Evolutionary conservation across 1,140 invertebrate genomes (phyloP).

Genomic region (Mizuhopecten yessoensis): DNA sequence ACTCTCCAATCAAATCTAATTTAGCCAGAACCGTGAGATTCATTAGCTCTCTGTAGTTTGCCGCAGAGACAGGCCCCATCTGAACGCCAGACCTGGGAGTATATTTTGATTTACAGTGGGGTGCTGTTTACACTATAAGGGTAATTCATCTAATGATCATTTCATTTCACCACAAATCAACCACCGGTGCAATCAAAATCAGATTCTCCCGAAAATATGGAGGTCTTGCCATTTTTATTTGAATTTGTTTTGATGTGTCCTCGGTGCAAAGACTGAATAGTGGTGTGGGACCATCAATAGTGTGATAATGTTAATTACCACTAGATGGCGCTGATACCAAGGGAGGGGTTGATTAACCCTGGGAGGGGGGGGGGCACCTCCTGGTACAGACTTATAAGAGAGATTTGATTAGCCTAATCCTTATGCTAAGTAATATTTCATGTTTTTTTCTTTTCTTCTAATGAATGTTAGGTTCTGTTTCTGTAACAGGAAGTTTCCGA

Average conservation of each 20-base stretch:
- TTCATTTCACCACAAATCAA: slow-evolving; percentile 9
- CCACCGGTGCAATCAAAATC: slow-evolving; percentile 17
- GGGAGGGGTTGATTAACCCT: background rate
- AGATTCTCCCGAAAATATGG: background rate
- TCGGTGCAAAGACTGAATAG: background rate
- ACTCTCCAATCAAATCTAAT: background rate
- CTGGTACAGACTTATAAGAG: background rate
- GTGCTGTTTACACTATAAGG: background rate
- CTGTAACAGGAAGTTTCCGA: background rate
- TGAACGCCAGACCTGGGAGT: background rate
- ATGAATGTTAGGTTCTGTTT: background rate
- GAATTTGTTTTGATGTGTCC: background rate
- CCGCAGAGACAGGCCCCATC: background rate
- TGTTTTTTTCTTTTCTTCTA: background rate
- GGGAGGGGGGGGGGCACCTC: slow-evolving; percentile 10
- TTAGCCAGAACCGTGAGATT: background rate
- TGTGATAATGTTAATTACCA: slow-evolving; percentile 27
- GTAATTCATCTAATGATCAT: slow-evolving; percentile 17
- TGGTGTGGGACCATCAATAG: background rate
- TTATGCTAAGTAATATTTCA: background rate
- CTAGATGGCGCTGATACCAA: slow-evolving; percentile 21
- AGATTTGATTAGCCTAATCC: background rate
- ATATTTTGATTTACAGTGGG: background rate
- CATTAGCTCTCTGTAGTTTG: background rate
- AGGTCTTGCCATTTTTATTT: background rate